Evolutionary conservation across 1,140 invertebrate species (phyloP).

Genomic region (Eumaeus atala): DNA sequence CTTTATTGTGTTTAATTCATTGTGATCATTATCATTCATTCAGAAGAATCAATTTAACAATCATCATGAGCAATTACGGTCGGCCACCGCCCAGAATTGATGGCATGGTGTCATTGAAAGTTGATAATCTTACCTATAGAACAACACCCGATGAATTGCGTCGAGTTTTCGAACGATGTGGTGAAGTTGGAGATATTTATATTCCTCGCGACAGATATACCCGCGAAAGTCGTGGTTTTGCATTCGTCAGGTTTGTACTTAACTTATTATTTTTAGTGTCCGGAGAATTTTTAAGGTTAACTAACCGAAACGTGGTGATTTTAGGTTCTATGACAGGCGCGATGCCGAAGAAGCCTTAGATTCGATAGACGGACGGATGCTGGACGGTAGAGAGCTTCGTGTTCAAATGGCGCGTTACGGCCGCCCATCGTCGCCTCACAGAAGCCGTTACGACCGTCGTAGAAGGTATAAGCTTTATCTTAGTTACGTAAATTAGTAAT

Average conservation of each 20-base stretch:
- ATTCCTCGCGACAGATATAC: slow-evolving; percentile 97
- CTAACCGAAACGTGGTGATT: slow-evolving; percentile 14
- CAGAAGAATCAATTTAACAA: background rate
- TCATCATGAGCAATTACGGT: slow-evolving; percentile 84
- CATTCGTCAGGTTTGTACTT: slow-evolving; percentile 90
- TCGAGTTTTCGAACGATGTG: slow-evolving; percentile 96
- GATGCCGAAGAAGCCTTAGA: slow-evolving; percentile 97
- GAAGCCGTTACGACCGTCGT: slow-evolving; percentile 66
- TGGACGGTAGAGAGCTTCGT: slow-evolving; percentile 96
- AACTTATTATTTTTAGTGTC: background rate
- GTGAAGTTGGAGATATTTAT: slow-evolving; percentile 98
- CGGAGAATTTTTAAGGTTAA: slow-evolving; percentile 1
- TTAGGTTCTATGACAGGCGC: slow-evolving; percentile 93
- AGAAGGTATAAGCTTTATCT: slow-evolving; percentile 39
- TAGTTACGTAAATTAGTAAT: too few species aligned
- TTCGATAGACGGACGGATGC: slow-evolving; percentile 92
- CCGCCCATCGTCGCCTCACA: slow-evolving; percentile 87
- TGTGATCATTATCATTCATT: background rate
- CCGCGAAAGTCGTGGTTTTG: slow-evolving; percentile 95
- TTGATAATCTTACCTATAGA: slow-evolving; percentile 97
- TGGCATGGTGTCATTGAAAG: slow-evolving; percentile 97
- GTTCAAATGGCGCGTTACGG: slow-evolving; percentile 98
- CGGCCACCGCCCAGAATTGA: slow-evolving; percentile 94
- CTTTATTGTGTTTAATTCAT: background rate
- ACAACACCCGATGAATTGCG: slow-evolving; percentile 96